Evolutionary conservation across 2,888 invertebrate genomes (phyloP).

Genomic region (Norana najaformis): DNA sequence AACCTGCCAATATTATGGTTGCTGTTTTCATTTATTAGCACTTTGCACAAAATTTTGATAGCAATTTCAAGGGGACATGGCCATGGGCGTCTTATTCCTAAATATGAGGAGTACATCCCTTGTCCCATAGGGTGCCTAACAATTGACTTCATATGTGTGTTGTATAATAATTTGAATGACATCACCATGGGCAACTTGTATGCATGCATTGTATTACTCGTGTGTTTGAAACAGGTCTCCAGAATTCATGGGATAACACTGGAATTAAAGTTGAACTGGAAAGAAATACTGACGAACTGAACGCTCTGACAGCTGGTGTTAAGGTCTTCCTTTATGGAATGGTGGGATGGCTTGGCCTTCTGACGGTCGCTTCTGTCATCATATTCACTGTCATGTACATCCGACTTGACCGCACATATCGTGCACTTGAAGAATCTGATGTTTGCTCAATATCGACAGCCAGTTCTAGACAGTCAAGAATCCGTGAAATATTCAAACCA

Average conservation of each 20-base stretch:
- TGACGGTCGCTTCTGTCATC: conserved; percentile 20
- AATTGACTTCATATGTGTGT: too few species aligned
- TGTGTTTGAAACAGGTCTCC: background rate
- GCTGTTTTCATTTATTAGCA: too few species aligned
- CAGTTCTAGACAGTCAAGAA: background rate
- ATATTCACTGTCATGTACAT: conserved; percentile 16
- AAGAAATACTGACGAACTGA: background rate
- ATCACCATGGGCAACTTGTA: background rate
- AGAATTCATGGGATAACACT: conserved; percentile 14
- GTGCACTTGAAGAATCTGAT: background rate
- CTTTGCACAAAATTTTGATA: too few species aligned
- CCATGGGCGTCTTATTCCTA: too few species aligned
- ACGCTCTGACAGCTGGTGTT: background rate
- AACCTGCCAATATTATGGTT: too few species aligned
- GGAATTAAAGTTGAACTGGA: background rate
- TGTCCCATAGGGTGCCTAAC: too few species aligned
- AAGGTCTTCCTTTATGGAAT: conserved; percentile 16
- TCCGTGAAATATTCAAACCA: background rate
- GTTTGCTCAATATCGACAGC: background rate
- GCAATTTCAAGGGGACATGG: too few species aligned
- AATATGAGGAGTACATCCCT: too few species aligned
- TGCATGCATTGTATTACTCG: background rate
- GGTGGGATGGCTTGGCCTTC: conserved; percentile 10
- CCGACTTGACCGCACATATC: background rate
- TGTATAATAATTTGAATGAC: background rate